Evolutionary conservation across 2,888 invertebrate species (phyloP), one percentile per base, ranked within the genome.

Genomic region (Parascotia fuliginaria): DNA sequence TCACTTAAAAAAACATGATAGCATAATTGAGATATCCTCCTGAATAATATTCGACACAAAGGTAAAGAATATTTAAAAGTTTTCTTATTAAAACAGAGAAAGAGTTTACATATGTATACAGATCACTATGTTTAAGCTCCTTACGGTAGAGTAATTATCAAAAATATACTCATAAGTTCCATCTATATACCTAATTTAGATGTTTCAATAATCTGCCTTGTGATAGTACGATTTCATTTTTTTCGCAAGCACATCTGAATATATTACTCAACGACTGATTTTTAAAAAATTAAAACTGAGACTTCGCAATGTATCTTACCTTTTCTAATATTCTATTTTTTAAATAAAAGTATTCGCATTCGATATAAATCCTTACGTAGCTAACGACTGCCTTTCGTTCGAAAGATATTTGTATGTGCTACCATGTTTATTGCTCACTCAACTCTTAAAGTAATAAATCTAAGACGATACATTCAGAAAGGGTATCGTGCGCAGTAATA

Each of bases 401-500:
- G 47, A 38, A 43, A 51, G 40, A 50, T 51, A 59, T 47, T 38
- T 44, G 28, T 36, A 42, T 19, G 27, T 60, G 49, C 44, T 49
- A 42, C 48, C 29, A 61, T 51, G 43, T 62, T 59, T 53, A 64
- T 59, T 15, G 49, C 52, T 62, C 58, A 52, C 54, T 53, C 37
- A 52, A 52, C 40, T 46, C 29, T 13, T 24, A 33, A 46, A 55
- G 51, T 52, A 51, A 57, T 63, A 61, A 62, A 46, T 55, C 62
- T 58, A 33, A 37, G 44, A 49, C 42, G 44, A 49, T 53, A 43
- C 39, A 27, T 48, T 50, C 32, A 0, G n/a, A n/a, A n/a, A 27
- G 43, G 0, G 22, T 48, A 65, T 54, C 51, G 42, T 66, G 41
- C 46, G 19, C 22, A 52, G 58, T 49, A 49, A 66, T 53, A 52